These are phyloP conservation scores for Drosophila bifasciata DNA, from an alignment of 1,140 invertebrate genomes.

Conservation along the genomic window DNA sequence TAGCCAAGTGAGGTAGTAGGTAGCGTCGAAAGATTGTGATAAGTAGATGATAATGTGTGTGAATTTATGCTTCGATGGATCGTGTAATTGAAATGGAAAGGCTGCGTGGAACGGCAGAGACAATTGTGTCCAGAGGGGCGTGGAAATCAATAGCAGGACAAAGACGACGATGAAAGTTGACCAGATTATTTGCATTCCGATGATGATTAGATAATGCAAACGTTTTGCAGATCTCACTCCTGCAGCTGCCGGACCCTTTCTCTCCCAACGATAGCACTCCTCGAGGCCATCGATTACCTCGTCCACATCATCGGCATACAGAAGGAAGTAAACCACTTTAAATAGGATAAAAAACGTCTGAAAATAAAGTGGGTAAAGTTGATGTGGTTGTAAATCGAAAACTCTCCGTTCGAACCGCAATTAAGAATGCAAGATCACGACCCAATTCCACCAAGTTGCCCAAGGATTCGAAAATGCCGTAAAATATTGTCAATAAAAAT, in stretches of 20 bases:
- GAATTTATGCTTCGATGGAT: slow-evolving; percentile 29
- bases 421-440: slow-evolving; percentile 34
- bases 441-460: slow-evolving; percentile 40
- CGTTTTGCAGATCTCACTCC: slow-evolving; percentile 22
- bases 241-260: neutral
- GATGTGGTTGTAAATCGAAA: neutral
- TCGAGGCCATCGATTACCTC: slow-evolving; percentile 35
- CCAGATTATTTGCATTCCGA: slow-evolving; percentile 3
- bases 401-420: slow-evolving; percentile 9
- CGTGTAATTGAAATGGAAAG: slow-evolving; percentile 41
- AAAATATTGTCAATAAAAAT: neutral
- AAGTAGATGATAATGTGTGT: slow-evolving; percentile 21
- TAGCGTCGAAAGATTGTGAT: slow-evolving; percentile 3
- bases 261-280: neutral
- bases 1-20: slow-evolving; percentile 22
- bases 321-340: slow-evolving; percentile 9
- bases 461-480: slow-evolving; percentile 3
- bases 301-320: slow-evolving; percentile 31
- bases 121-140: slow-evolving; percentile 39
- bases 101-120: slow-evolving; percentile 41
- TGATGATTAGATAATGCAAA: slow-evolving; percentile 9
- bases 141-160: slow-evolving; percentile 5
- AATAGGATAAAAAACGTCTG: slow-evolving; percentile 19
- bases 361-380: neutral
- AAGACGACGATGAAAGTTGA: neutral